Evolutionary conservation across 2,888 invertebrate species (phyloP), one percentile per base, ranked within the genome.

Genomic region (Erannis defoliaria): DNA sequence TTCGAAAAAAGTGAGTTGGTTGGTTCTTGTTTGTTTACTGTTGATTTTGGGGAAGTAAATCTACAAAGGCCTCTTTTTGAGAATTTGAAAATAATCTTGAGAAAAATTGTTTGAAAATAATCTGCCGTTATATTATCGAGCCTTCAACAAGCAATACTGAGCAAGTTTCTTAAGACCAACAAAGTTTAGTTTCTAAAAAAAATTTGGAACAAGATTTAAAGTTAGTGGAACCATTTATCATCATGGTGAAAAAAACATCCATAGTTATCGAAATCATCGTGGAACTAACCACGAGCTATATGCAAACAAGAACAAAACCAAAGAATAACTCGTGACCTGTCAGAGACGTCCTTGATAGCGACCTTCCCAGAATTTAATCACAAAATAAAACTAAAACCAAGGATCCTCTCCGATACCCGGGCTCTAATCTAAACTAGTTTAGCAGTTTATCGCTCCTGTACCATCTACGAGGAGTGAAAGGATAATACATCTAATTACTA

Each of bases 341-440:
- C 70, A 61, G 58, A 64, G 74, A 74, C 84, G 88, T 85, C 89
- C 90, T 91, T 90, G 89, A 68, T 60, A 63, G 58, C 84, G 86
- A 85, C 90, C 90, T 90, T 90, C 88, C 80, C 80, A 82, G 85
- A 88, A 88, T 68, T 76, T 77, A 77, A 72, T 77, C 75, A 76
- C 75, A 80, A 26, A 88, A 86, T 80, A 84, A 87, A 85, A 86
- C 82, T 72, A 85, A 88, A 84, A 82, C 70, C 68, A 72, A 60
- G 64, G 65, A 74, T 75, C 72, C 74, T 72, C 70, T 76, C 76
- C 78, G 78, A 82, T 75, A 76, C 78, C 81, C 78, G 80, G 76
- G 75, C 71, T 67, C 67, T 68, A 76, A 54, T 74, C 73, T 78
- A 78, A 77, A 81, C 83, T 82, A 82, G 85, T 85, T 80, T 79